Evolutionary conservation across 2,797 vertebrate genomes (phyloP).

Genomic region (Cossypha niveicapilla): DNA sequence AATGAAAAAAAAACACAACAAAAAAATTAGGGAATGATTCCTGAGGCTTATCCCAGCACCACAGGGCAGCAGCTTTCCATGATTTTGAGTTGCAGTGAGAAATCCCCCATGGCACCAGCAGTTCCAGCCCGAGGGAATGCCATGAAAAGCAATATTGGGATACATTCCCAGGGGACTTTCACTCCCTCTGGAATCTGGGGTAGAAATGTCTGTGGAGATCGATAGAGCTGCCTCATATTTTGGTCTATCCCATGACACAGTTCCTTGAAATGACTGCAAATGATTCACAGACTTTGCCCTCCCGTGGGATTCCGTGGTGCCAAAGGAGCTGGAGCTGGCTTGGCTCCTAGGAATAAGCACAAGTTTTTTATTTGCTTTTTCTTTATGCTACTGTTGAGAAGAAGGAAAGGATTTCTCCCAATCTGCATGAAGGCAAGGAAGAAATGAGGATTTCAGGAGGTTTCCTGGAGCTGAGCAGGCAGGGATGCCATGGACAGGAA

Average conservation of each 20-base stretch:
- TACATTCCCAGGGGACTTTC: background rate
- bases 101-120: fast-evolving
- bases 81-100: background rate
- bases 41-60: background rate
- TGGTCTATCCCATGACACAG: background rate
- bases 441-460: background rate
- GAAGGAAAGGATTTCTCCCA: background rate
- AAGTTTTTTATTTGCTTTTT: background rate
- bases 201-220: background rate
- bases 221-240: background rate
- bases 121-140: background rate
- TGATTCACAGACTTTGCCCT: background rate
- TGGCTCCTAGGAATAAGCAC: background rate
- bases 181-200: background rate
- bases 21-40: background rate
- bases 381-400: background rate
- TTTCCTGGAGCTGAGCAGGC: background rate
- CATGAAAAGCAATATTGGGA: background rate
- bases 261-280: background rate
- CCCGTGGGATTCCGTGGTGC: background rate
- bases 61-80: background rate
- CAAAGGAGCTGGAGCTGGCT: slow-evolving; percentile 1
- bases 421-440: fast-evolving
- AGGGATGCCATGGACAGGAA: fast-evolving
- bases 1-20: background rate